Percentiles rank a stretch among this genome's conserved stretches.
phyloP scores from a whole-genome alignment of 1,140 invertebrate species.

The Orius insidiosus region DNA sequence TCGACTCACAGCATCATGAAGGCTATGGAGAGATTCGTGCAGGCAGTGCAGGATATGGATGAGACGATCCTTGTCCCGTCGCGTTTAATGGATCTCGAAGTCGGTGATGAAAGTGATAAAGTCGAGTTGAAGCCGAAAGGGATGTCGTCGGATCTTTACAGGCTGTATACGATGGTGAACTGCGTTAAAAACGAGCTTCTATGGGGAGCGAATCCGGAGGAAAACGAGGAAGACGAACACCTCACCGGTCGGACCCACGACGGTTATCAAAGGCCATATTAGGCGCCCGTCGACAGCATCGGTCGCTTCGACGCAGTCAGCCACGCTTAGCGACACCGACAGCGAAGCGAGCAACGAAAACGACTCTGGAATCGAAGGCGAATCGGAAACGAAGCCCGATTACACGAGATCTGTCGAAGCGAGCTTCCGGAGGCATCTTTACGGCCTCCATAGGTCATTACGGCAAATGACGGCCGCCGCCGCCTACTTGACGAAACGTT shows the following conservation, averaged over 20 bases:
- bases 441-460: constrained; percentile 60
- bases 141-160: constrained; percentile 53
- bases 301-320: constrained; percentile 44
- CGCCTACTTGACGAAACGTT: constrained; percentile 62
- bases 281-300: constrained; percentile 49
- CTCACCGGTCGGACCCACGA: constrained; percentile 22
- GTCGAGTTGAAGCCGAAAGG: constrained; percentile 21
- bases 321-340: constrained; percentile 38
- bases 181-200: constrained; percentile 65
- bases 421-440: constrained; percentile 55
- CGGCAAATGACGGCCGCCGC: constrained; percentile 68
- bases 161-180: constrained; percentile 67
- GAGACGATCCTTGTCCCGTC: constrained; percentile 77
- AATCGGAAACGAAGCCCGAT: constrained; percentile 27
- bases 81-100: constrained; percentile 64
- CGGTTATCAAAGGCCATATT: constrained; percentile 32
- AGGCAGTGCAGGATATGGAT: constrained; percentile 75
- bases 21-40: constrained; percentile 76
- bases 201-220: constrained; percentile 42
- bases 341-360: constrained; percentile 61
- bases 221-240: constrained; percentile 27
- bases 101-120: constrained; percentile 33
- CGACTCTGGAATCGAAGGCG: constrained; percentile 59
- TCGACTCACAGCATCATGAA: constrained; percentile 72
- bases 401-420: constrained; percentile 34